phyloP scores from a whole-genome alignment of 2,113 vertebrate genomes.

The Microtus oregoni region DNA sequence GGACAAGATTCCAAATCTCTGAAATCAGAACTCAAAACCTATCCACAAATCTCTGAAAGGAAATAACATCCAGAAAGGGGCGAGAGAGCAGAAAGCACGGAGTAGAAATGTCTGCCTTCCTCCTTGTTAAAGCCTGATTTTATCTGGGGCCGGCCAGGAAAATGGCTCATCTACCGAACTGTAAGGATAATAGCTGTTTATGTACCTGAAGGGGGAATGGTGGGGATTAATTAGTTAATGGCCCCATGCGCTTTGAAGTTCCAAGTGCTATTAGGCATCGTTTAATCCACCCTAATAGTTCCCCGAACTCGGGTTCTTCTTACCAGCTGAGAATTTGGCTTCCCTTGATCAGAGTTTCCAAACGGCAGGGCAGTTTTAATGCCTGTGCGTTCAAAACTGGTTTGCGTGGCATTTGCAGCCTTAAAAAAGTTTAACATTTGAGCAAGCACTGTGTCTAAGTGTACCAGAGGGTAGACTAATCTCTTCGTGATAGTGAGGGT shows the following conservation, averaged over 20 bases:
- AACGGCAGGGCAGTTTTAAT: slow-evolving; percentile 54
- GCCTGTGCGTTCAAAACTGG: slow-evolving; percentile 58
- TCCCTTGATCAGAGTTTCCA: slow-evolving; percentile 62
- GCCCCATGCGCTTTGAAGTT: slow-evolving; percentile 59
- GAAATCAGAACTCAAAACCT: not conserved
- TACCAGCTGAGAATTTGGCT: slow-evolving; percentile 5
- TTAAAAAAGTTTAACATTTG: slow-evolving; percentile 40
- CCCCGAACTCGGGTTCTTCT: slow-evolving; percentile 46
- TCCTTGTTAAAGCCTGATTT: not conserved
- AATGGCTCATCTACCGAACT: slow-evolving; percentile 59
- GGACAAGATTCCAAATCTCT: not conserved
- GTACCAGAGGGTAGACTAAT: slow-evolving; percentile 34
- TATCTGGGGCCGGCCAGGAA: not conserved
- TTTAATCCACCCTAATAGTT: slow-evolving; percentile 72
- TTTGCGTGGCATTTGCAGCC: slow-evolving; percentile 56
- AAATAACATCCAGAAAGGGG: not conserved
- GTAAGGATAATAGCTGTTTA: slow-evolving; percentile 69
- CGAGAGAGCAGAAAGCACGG: not conserved
- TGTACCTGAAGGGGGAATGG: slow-evolving; percentile 67
- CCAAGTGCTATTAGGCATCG: slow-evolving; percentile 73
- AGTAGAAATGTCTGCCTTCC: not conserved
- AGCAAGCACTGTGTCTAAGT: not conserved
- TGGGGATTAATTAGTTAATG: slow-evolving; percentile 78
- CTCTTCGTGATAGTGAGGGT: slow-evolving; percentile 49
- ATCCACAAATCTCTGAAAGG: not conserved